phyloP scores from a whole-genome alignment of 2,797 vertebrate species.

The Xerus rutilus region DNA sequence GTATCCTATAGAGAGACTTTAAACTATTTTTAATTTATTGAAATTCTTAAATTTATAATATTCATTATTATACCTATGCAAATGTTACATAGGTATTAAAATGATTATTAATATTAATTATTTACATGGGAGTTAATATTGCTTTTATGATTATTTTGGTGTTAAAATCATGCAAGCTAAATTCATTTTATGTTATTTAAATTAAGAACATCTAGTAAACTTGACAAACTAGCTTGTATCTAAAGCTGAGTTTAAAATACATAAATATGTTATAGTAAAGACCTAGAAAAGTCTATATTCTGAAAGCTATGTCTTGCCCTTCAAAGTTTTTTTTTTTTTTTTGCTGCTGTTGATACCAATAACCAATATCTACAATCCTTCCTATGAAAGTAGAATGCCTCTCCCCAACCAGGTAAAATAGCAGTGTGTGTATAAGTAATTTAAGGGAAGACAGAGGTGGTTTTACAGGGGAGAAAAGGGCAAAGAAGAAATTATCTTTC shows the following conservation, averaged over 20 bases:
- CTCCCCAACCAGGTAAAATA: conserved; percentile 5
- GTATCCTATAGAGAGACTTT: background rate
- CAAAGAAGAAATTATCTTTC: conserved; percentile 68
- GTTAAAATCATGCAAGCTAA: background rate
- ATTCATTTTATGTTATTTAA: conserved; percentile 32
- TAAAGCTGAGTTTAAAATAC: conserved; percentile 42
- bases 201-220: background rate
- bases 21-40: conserved; percentile 29
- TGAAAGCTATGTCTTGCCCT: background rate
- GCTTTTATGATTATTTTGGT: conserved; percentile 19
- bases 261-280: background rate
- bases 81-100: conserved; percentile 13
- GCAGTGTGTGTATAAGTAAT: background rate
- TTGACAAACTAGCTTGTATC: background rate
- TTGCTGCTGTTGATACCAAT: conserved; percentile 17
- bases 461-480: conserved; percentile 53
- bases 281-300: conserved; percentile 16
- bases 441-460: conserved; percentile 25
- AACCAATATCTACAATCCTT: background rate
- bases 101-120: conserved; percentile 49
- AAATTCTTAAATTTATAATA: too few relatives aligned
- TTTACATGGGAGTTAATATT: background rate
- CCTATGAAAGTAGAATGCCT: background rate
- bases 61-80: background rate
- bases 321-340: background rate